Evolutionary conservation across 2,797 vertebrate species (phyloP).

Genomic region (Austrolebias charrua): DNA sequence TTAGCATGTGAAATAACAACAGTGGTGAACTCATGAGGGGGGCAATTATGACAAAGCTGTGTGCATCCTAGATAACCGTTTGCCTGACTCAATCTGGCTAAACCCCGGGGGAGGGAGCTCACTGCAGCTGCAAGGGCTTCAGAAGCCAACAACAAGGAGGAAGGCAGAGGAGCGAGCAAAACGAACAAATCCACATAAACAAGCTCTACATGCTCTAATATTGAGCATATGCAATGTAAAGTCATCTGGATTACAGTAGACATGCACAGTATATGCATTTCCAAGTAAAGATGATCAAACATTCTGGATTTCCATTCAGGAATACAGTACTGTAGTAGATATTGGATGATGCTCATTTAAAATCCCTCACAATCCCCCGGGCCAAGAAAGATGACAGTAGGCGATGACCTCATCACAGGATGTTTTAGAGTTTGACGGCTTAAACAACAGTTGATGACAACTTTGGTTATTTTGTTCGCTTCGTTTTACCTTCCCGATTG

Average conservation of each 20-base stretch:
- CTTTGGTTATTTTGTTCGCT: not conserved
- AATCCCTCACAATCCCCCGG: not conserved
- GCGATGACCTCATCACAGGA: conserved; percentile 2
- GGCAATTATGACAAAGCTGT: conserved; percentile 77
- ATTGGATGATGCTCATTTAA: conserved; percentile 1
- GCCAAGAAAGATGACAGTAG: conserved; percentile 11
- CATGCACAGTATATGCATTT: conserved; percentile 1
- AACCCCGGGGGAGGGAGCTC: conserved; percentile 59
- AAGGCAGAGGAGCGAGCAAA: conserved; percentile 18
- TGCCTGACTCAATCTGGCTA: conserved; percentile 70
- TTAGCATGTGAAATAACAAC: conserved; percentile 67
- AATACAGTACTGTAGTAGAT: conserved; percentile 5
- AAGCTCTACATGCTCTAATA: conserved; percentile 44
- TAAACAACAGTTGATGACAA: not conserved
- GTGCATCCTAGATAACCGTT: conserved; percentile 72
- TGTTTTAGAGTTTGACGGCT: conserved; percentile 6
- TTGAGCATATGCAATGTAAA: conserved; percentile 33
- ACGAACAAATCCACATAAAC: conserved; percentile 59
- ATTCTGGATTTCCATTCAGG: not conserved
- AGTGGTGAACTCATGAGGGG: conserved; percentile 71
- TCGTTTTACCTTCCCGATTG: not conserved
- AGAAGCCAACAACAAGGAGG: conserved; percentile 49
- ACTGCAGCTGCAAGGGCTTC: conserved; percentile 54
- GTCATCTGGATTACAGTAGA: conserved; percentile 42
- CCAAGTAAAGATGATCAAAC: not conserved